Conservation (phyloP, 2,888 invertebrate genomes). For the Polylopha cassiicola region DNA sequence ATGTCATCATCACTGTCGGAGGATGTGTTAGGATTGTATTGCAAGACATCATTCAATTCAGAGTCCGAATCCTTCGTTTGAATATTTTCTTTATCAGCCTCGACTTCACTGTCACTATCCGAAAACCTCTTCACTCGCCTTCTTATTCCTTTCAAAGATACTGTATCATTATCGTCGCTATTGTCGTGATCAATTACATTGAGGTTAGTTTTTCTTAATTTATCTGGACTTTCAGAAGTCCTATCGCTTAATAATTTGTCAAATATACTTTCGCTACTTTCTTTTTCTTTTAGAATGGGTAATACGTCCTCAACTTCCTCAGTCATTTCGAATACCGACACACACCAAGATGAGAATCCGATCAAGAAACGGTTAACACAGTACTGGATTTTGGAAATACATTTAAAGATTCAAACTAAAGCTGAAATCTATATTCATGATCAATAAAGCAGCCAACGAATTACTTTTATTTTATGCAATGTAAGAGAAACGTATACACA, state of each 20-base stretch:
- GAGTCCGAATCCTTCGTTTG: slow-evolving; percentile 4
- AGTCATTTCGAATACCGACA: neutral
- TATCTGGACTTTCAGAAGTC: neutral
- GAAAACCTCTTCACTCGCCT: slow-evolving; percentile 43
- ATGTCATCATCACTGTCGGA: slow-evolving; percentile 24
- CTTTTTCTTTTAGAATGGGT: neutral
- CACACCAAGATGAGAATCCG: too few species aligned
- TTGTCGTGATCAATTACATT: slow-evolving; percentile 15
- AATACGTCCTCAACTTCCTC: neutral
- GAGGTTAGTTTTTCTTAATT: slow-evolving; percentile 23
- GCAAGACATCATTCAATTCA: neutral
- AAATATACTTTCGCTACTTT: neutral
- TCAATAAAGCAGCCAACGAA: too few species aligned
- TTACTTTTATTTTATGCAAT: too few species aligned
- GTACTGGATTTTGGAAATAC: too few species aligned
- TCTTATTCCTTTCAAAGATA: slow-evolving; percentile 27
- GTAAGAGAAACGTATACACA: too few species aligned
- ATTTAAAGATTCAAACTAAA: too few species aligned
- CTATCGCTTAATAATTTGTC: neutral
- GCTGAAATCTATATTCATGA: too few species aligned
- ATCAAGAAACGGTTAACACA: too few species aligned
- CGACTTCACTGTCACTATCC: slow-evolving; percentile 50
- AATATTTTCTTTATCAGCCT: slow-evolving; percentile 32
- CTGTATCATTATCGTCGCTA: slow-evolving; percentile 33
- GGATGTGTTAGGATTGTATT: slow-evolving; percentile 5